A percentile compares a stretch with the other conserved stretches of the same genome.
Conservation (phyloP, 1,140 invertebrate species). For the Drosophila subobscura region DNA sequence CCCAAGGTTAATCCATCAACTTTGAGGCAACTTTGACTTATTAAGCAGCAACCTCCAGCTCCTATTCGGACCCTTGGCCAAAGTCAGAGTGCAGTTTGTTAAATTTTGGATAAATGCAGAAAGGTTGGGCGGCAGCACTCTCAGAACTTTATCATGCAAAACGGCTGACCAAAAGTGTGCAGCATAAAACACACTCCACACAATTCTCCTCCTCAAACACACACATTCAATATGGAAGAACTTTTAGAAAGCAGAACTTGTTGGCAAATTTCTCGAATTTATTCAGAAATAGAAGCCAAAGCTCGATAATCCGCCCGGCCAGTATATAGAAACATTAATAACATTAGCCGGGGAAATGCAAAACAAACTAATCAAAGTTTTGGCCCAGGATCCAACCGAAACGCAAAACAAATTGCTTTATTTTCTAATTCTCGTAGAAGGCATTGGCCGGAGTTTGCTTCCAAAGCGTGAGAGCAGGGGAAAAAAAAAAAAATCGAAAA, state of each 20-base stretch:
- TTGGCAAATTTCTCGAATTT: constrained; percentile 5
- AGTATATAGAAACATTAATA: constrained; percentile 70
- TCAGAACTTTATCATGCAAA: constrained; percentile 9
- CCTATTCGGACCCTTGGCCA: neutral
- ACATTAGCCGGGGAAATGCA: constrained; percentile 66
- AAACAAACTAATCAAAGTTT: constrained; percentile 79
- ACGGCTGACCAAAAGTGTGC: constrained; percentile 23
- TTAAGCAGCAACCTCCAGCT: constrained; percentile 7
- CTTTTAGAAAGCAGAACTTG: constrained; percentile 44
- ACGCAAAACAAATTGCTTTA: constrained; percentile 77
- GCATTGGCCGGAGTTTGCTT: constrained; percentile 44
- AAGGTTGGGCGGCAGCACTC: neutral
- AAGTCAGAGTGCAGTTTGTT: constrained; percentile 20
- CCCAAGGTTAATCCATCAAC: constrained; percentile 46
- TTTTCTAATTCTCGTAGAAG: constrained; percentile 62
- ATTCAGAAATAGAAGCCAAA: constrained; percentile 34
- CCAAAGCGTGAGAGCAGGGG: neutral
- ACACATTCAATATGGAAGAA: neutral
- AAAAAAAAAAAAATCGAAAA: constrained; percentile 74
- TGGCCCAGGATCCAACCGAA: constrained; percentile 36
- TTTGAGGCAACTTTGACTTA: constrained; percentile 21
- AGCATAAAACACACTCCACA: constrained; percentile 19
- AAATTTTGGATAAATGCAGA: constrained; percentile 9
- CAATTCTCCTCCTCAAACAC: constrained; percentile 17
- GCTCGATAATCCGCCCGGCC: constrained; percentile 49